Base-by-base conservation (phyloP, 2,113 vertebrate species). In the Aegotheles bennettii region DNA sequence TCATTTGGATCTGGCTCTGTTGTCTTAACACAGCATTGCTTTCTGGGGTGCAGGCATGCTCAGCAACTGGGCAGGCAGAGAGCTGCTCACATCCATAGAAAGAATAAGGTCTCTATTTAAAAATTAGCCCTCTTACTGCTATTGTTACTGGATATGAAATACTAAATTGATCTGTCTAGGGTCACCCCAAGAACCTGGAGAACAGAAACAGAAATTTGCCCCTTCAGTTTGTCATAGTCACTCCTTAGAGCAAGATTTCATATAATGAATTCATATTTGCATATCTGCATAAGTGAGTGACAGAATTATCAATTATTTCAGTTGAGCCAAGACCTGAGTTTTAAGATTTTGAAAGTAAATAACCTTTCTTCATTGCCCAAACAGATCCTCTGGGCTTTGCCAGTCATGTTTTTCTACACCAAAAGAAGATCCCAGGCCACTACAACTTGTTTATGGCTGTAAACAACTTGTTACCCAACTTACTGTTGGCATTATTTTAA, bases 21-120 rank as follows among this genome's bases (percentile, higher is more conserved):
- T 8, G 13, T 45, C 54, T 47, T 3, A 43, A 11, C 40, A 29
- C 21, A 42, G 40, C 8, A 1, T 23, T n/a, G 47, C 40, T 77
- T 14, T 10, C 9, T 15, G 25, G 25, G 42, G 10, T 33, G 33
- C 35, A 38, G 60, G 60, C 47, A 3, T 1, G 26, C n/a, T 67
- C n/a, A 18, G 71, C 16, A 38, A 20, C 11, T 0, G 0, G 40
- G 50, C 16, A 8, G 42, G 33, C 19, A 18, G 3, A 10, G 3
- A 69, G 75, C 54, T 50, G 54, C 61, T 26, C 28, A 14, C 7
- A 45, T 29, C 0, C 0, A 8, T 11, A 28, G 42, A 24, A 75
- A 36, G 23, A 57, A 25, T 10, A 35, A 26, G 11, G 31, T 16
- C 26, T 76, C 57, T 12, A 1, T 57, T 45, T 42, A 60, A 45